Conservation (phyloP, 2,888 invertebrate species). For the Strigamia transsilvanica region DNA sequence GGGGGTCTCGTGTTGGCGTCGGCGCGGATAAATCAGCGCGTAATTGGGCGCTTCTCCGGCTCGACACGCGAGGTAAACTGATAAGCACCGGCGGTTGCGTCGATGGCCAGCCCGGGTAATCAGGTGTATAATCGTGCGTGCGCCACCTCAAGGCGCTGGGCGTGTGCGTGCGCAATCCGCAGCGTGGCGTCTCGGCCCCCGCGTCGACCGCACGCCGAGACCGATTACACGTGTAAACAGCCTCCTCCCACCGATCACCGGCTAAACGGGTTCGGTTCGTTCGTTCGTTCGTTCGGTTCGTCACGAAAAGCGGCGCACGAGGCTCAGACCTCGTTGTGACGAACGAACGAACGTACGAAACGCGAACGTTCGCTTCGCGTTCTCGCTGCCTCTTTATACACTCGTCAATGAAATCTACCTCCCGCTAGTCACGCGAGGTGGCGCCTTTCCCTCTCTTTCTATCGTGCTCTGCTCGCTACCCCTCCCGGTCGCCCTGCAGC, state of each 20-base stretch:
- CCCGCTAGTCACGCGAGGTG: conserved; percentile 34
- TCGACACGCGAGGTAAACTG: conserved; percentile 48
- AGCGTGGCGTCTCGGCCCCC: conserved; percentile 34
- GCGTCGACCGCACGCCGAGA: conserved; percentile 38
- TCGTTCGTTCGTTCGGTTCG: too few relatives aligned
- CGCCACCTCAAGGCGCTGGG: conserved; percentile 45
- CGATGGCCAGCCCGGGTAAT: conserved; percentile 49
- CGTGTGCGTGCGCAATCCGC: conserved; percentile 41
- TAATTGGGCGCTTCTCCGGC: conserved; percentile 38
- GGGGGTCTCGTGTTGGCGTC: too few relatives aligned
- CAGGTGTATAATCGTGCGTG: conserved; percentile 51
- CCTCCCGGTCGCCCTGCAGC: conserved; percentile 26
- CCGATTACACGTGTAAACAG: conserved; percentile 35
- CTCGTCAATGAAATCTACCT: conserved; percentile 6
- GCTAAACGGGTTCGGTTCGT: neutral
- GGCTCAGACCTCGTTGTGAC: conserved; percentile 12
- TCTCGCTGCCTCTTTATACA: neutral
- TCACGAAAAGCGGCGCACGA: neutral
- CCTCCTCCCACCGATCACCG: neutral
- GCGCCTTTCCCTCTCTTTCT: neutral
- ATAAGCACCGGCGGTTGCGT: conserved; percentile 40
- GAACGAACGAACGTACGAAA: neutral
- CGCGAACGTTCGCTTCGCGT: neutral
- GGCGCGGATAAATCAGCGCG: conserved; percentile 49
- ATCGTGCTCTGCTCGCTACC: neutral